A percentile compares a stretch with the other conserved stretches of the same genome.
Evolutionary conservation across 2,113 vertebrate species (phyloP).

Genomic region (Syngnathus floridae): DNA sequence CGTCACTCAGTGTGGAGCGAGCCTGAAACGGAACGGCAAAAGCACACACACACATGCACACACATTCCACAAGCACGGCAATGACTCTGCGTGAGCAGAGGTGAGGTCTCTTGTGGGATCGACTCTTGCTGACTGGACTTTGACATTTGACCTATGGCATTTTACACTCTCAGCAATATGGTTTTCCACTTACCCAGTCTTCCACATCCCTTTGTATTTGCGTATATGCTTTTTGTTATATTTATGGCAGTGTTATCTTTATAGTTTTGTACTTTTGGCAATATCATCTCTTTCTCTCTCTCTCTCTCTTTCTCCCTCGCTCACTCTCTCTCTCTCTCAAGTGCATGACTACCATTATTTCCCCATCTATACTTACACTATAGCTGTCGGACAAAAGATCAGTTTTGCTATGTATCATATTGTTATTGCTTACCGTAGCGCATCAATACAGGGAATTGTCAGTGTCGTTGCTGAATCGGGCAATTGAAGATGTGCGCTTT

Average conservation of each 20-base stretch:
- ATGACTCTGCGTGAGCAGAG: slow-evolving; percentile 7
- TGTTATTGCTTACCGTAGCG: background rate
- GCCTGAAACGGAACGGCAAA: background rate
- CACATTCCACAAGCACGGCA: background rate
- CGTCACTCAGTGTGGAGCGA: background rate
- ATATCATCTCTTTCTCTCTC: background rate
- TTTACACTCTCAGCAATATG: slow-evolving; percentile 47
- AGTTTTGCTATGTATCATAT: background rate
- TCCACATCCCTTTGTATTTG: slow-evolving; percentile 2
- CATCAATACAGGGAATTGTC: background rate
- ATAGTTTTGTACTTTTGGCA: background rate
- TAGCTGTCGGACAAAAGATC: background rate
- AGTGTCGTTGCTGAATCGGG: background rate
- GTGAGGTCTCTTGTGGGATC: slow-evolving; percentile 28
- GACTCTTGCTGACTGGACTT: slow-evolving; percentile 51
- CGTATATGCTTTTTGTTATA: background rate
- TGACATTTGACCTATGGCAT: slow-evolving; percentile 50
- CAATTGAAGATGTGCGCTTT: background rate
- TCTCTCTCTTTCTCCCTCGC: too few relatives aligned
- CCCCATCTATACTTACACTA: background rate
- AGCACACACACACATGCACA: background rate
- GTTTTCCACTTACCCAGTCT: slow-evolving; percentile 15
- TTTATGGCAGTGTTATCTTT: background rate
- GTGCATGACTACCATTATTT: background rate
- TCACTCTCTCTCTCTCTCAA: background rate